Evolutionary conservation across 2,113 vertebrate genomes (phyloP), one percentile per base, ranked within the genome.

Genomic region (Lichenostomus cassidix): DNA sequence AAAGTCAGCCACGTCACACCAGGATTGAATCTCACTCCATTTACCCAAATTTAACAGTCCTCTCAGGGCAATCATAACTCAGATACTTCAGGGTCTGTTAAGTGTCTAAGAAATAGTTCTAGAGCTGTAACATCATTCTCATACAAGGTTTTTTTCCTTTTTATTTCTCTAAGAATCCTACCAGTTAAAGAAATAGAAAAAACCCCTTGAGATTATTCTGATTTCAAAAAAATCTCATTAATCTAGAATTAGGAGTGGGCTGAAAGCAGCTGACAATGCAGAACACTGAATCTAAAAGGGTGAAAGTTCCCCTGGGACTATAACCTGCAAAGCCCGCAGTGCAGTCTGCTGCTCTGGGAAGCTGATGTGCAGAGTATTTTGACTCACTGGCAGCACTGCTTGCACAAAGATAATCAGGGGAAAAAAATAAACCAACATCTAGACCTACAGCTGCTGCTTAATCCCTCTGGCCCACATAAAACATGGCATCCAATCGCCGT

Each of bases 381-480:
- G 65, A 52, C 76, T 94, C 56, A 13, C 44, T 89, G 80, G 65
- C 52, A 91, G 86, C 44, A 44, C n/a, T 86, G 53, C 68, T 49
- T 64, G 44, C 50, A 92, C 47, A 64, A 87, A 88, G 44, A 93
- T 96, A 91, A 94, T 91, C 78, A 17, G 58, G 68, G 60, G 16
- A 0, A 39, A 82, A 65, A 62, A 93, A 92, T 75, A 89, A 95
- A 59, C 42, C 62, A 84, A 24, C 85, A 94, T 92, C 11, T 82
- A 92, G 59, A 53, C 44, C 63, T 95, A 74, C 94, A 95, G 91
- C 96, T 96, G 91, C 92, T 97, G 79, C 91, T 83, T 96, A 96
- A 96, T 97, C 95, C 93, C 92, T 78, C 23, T 95, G 89, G 95
- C 92, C 92, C 92, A 96, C 53, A 91, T 95, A 92, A 77, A 90